phyloP scores from a whole-genome alignment of 2,888 invertebrate genomes.

The Cephus nigrinus region DNA sequence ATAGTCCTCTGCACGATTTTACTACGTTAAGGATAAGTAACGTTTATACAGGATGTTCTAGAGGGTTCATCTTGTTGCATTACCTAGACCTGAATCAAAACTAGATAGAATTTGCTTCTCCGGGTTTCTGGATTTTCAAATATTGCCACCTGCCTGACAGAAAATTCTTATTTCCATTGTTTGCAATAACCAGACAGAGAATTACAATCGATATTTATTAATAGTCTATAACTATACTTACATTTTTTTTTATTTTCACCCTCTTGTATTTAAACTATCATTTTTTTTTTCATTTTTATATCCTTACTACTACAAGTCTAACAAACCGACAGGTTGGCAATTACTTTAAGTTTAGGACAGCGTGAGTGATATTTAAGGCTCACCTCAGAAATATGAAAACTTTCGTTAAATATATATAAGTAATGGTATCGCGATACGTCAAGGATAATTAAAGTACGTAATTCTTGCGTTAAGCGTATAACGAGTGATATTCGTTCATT shows the following conservation, averaged over 20 bases:
- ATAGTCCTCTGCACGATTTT: slow-evolving; percentile 54
- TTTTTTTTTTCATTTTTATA: not conserved
- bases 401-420: not conserved
- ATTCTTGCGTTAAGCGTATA: not conserved
- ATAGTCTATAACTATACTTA: not conserved
- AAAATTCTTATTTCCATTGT: not conserved
- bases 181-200: not conserved
- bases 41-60: not conserved
- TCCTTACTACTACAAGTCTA: not conserved
- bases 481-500: not conserved
- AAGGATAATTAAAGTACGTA: not conserved
- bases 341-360: not conserved
- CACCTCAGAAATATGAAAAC: not conserved
- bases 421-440: not conserved
- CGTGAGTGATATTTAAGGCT: not conserved
- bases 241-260: not conserved
- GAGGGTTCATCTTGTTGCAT: not conserved
- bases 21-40: slow-evolving; percentile 36
- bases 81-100: not conserved
- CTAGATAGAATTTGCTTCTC: not conserved
- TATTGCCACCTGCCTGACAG: not conserved
- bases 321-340: not conserved
- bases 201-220: not conserved
- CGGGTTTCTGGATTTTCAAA: not conserved
- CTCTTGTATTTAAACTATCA: not conserved